These are phyloP conservation scores for Rhabditoides inermis DNA, from an alignment of 2,888 invertebrate species.

Conservation along the genomic window DNA sequence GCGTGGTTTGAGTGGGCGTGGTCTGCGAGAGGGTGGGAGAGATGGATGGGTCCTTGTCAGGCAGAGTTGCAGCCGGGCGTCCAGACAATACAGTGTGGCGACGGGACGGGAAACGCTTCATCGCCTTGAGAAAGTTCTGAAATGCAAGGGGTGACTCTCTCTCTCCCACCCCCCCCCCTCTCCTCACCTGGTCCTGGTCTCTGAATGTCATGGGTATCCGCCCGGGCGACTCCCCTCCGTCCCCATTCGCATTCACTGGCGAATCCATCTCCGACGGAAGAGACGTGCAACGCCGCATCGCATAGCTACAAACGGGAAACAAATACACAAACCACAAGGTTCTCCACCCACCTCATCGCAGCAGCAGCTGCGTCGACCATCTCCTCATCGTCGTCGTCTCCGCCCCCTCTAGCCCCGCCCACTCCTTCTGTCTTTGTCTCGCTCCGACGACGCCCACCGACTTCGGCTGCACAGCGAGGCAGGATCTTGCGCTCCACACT, in stretches of 20 bases:
- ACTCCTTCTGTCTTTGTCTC: slow-evolving; percentile 13
- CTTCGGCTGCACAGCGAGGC: slow-evolving; percentile 5
- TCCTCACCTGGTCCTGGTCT: too few relatives aligned
- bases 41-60: slow-evolving; percentile 2
- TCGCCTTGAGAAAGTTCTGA: slow-evolving; percentile 15
- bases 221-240: background rate
- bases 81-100: slow-evolving; percentile 17
- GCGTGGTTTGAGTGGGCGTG: too few relatives aligned
- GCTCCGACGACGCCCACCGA: slow-evolving; percentile 8
- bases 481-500: slow-evolving; percentile 19
- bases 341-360: too few relatives aligned
- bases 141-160: background rate
- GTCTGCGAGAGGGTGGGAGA: too few relatives aligned
- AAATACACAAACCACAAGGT: too few relatives aligned
- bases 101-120: slow-evolving; percentile 19
- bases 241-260: background rate
- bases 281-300: slow-evolving; percentile 16
- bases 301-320: background rate
- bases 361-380: too few relatives aligned
- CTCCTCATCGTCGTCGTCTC: too few relatives aligned
- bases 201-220: too few relatives aligned
- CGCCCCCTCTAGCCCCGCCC: too few relatives aligned
- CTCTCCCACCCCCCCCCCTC: background rate
- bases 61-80: too few relatives aligned
- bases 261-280: slow-evolving; percentile 14